Conservation (phyloP, 2,888 invertebrate species). For the Ecliptopera silaceata region DNA sequence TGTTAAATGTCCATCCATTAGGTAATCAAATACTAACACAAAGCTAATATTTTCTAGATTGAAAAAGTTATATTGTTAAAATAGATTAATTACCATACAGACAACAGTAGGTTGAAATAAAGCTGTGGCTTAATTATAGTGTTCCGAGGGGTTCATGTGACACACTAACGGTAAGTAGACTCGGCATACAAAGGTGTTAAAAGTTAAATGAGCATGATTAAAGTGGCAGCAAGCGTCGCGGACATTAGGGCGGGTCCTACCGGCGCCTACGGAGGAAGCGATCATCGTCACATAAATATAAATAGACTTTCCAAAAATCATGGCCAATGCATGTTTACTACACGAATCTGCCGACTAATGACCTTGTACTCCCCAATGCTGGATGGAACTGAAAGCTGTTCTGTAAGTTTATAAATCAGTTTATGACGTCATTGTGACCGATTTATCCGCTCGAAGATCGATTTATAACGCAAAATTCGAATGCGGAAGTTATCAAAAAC, state of each 20-base stretch:
- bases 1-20: no score
- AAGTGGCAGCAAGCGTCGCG: constrained; percentile 38
- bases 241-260: constrained; percentile 65
- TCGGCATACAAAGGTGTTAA: constrained; percentile 14
- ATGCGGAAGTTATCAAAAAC: constrained; percentile 23
- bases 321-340: constrained; percentile 73
- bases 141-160: constrained; percentile 1
- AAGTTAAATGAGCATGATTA: constrained; percentile 34
- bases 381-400: constrained; percentile 70
- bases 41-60: no score
- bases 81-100: no score
- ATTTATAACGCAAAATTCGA: constrained; percentile 39
- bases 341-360: constrained; percentile 62
- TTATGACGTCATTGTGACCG: constrained; percentile 75
- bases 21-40: no score
- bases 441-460: constrained; percentile 59
- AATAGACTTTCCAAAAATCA: constrained; percentile 66
- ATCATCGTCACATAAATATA: constrained; percentile 59
- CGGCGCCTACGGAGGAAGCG: constrained; percentile 36
- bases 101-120: no score
- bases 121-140: not conserved
- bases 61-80: no score
- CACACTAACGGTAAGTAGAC: constrained; percentile 12
- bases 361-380: constrained; percentile 73
- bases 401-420: constrained; percentile 75